Evolutionary conservation across 2,113 vertebrate species (phyloP).

Genomic region (Spea bombifrons): DNA sequence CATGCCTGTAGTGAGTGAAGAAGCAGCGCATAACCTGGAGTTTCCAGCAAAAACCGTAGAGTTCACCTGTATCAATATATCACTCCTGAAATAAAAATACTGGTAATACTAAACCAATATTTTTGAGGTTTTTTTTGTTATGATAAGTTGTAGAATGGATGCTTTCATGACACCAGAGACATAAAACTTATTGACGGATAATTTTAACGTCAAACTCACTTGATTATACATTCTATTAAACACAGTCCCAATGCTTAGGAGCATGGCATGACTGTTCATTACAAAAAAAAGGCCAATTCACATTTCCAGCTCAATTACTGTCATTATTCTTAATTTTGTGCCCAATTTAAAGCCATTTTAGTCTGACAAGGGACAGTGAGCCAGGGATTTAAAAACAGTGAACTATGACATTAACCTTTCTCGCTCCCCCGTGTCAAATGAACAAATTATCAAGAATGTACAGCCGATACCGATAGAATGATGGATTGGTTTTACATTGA

Average conservation of each 20-base stretch:
- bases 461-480: background rate
- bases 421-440: background rate
- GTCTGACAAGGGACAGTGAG: background rate
- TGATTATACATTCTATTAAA: constrained; percentile 4
- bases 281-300: background rate
- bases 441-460: background rate
- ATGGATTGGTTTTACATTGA: background rate
- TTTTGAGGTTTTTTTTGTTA: too few species aligned
- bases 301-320: constrained; percentile 6
- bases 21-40: too few species aligned
- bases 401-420: background rate
- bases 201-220: background rate
- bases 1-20: too few species aligned
- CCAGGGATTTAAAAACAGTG: background rate
- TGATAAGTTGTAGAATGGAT: too few species aligned
- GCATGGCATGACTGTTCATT: background rate
- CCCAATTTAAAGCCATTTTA: constrained; percentile 3
- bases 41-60: too few species aligned
- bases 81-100: too few species aligned
- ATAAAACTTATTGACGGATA: background rate
- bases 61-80: too few species aligned
- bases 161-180: too few species aligned
- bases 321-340: constrained; percentile 9
- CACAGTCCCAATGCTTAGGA: background rate
- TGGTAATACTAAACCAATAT: too few species aligned